Evolutionary conservation across 2,888 invertebrate genomes (phyloP).

Genomic region (Chromoteleia sp.): DNA sequence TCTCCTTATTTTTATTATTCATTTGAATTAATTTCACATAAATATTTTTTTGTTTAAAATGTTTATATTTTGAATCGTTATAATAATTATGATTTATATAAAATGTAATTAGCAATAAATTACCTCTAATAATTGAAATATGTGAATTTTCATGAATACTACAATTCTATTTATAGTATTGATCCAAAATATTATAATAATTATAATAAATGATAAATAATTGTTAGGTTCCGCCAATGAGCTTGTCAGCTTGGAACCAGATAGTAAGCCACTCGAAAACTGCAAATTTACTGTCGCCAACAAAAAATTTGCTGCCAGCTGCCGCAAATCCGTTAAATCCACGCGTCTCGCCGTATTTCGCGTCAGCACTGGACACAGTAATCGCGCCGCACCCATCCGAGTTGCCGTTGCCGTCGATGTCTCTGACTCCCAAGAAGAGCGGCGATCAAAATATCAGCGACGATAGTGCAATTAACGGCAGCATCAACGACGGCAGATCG

Average conservation of each 20-base stretch:
- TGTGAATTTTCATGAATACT: no score
- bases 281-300: conserved; percentile 80
- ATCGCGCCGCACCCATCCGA: conserved; percentile 83
- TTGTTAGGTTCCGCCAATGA: conserved; percentile 81
- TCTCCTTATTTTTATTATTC: no score
- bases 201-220: no score
- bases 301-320: conserved; percentile 80
- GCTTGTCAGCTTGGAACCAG: conserved; percentile 79
- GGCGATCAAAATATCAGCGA: conserved; percentile 52
- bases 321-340: conserved; percentile 81
- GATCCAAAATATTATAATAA: no score
- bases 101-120: no score
- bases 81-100: no score
- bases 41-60: no score
- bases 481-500: conserved; percentile 63
- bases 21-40: no score
- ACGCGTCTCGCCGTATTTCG: conserved; percentile 79
- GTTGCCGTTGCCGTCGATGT: conserved; percentile 81
- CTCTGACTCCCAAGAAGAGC: conserved; percentile 78
- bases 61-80: no score
- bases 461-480: conserved; percentile 72
- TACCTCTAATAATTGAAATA: no score
- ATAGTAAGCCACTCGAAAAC: conserved; percentile 73
- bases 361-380: conserved; percentile 70
- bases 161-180: no score